Evolutionary conservation across 2,797 vertebrate species (phyloP).

Genomic region (Cheirogaleus major): DNA sequence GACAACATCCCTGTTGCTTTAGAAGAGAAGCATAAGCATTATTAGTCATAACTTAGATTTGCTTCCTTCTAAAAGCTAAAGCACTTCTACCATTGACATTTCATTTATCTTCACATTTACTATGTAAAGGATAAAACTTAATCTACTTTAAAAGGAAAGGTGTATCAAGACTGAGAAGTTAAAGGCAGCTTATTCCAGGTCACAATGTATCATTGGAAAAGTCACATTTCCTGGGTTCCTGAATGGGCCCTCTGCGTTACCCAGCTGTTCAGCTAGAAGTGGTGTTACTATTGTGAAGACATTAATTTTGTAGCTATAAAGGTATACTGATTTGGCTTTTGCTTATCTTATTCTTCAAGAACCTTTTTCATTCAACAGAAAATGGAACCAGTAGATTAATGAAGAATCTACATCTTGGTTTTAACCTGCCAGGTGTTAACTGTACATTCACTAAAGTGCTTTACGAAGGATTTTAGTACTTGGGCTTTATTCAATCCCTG

Average conservation of each 20-base stretch:
- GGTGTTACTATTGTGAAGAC: not conserved
- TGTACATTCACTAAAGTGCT: constrained; percentile 31
- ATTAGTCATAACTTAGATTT: constrained; percentile 16
- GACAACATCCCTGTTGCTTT: not conserved
- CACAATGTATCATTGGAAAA: not conserved
- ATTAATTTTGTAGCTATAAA: constrained; percentile 35
- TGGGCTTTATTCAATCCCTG: not conserved
- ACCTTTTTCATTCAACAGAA: constrained; percentile 19
- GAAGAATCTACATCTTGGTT: constrained; percentile 39
- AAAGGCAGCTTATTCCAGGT: not conserved
- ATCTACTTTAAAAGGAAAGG: constrained; percentile 19
- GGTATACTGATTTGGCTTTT: constrained; percentile 39
- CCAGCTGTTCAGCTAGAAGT: not conserved
- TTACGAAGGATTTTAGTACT: constrained; percentile 44
- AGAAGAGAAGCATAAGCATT: constrained; percentile 31
- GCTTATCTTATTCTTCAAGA: constrained; percentile 36
- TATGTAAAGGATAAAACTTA: constrained; percentile 5
- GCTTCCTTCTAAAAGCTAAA: constrained; percentile 33
- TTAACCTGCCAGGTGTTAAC: constrained; percentile 19
- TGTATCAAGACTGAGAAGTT: not conserved
- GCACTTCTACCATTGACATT: not conserved
- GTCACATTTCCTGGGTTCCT: not conserved
- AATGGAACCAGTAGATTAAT: constrained; percentile 22
- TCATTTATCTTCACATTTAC: not conserved
- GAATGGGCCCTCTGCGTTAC: constrained; percentile 23